Percentiles rank a stretch among this genome's conserved stretches.
These are phyloP conservation scores for Hirudinaria manillensis DNA, from an alignment of 2,888 invertebrate species.

Conservation along the genomic window DNA sequence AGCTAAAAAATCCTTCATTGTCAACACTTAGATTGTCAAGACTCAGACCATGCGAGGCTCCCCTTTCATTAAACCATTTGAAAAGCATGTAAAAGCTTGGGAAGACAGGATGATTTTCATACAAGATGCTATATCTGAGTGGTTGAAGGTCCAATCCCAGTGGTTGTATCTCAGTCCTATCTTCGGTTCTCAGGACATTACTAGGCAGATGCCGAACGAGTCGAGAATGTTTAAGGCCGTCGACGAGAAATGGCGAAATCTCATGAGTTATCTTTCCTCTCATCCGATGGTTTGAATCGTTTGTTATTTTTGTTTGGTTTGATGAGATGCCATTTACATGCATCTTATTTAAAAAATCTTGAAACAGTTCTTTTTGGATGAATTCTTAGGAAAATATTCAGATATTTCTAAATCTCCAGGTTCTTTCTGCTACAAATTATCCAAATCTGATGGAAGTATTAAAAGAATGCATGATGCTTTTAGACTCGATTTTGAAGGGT, in stretches of 20 bases:
- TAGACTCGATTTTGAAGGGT: constrained; percentile 55
- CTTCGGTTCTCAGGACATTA: constrained; percentile 52
- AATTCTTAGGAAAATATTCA: background rate
- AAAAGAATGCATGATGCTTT: constrained; percentile 50
- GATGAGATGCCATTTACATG: background rate
- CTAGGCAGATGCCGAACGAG: constrained; percentile 56
- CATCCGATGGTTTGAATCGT: constrained; percentile 50
- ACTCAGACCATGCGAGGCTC: constrained; percentile 56
- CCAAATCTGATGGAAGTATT: constrained; percentile 52
- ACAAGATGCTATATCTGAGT: constrained; percentile 55
- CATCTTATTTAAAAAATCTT: too few species aligned
- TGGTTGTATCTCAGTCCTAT: constrained; percentile 54
- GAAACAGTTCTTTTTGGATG: too few species aligned
- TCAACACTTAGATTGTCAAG: constrained; percentile 48
- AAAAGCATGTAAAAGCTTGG: constrained; percentile 55
- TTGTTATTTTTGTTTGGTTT: background rate
- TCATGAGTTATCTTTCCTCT: constrained; percentile 52
- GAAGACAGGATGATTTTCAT: constrained; percentile 53
- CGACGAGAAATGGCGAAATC: constrained; percentile 54
- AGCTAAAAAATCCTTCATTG: too few species aligned
- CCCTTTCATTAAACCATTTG: constrained; percentile 55
- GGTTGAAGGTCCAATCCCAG: constrained; percentile 54
- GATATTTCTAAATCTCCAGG: constrained; percentile 40
- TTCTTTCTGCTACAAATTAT: constrained; percentile 49
- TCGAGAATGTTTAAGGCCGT: constrained; percentile 54